phyloP scores from a whole-genome alignment of 2,888 invertebrate species.

The Aproaerema taeniolella region DNA sequence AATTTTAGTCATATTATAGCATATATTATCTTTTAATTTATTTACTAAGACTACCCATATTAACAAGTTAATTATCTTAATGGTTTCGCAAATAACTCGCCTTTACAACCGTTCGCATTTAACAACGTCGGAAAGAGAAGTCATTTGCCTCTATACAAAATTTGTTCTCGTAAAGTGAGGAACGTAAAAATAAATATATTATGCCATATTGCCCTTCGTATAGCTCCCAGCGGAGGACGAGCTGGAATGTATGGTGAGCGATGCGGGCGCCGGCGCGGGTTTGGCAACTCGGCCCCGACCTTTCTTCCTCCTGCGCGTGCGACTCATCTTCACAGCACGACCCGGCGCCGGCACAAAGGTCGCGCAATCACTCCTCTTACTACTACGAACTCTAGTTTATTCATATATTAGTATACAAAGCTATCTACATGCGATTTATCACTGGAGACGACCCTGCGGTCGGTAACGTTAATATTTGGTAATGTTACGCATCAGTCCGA shows the following conservation, averaged over 20 bases:
- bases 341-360: slow-evolving; percentile 43
- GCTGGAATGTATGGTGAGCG: slow-evolving; percentile 62
- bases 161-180: slow-evolving; percentile 8
- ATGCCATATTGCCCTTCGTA: slow-evolving; percentile 41
- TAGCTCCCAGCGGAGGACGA: slow-evolving; percentile 33
- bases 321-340: slow-evolving; percentile 54
- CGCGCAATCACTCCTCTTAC: slow-evolving; percentile 27
- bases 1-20: slow-evolving; percentile 35
- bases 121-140: slow-evolving; percentile 12
- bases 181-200: slow-evolving; percentile 41
- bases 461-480: slow-evolving; percentile 76
- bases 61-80: slow-evolving; percentile 5
- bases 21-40: slow-evolving; percentile 20
- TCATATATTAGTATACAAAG: slow-evolving; percentile 47
- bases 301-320: slow-evolving; percentile 36
- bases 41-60: slow-evolving; percentile 11
- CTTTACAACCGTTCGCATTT: slow-evolving; percentile 10
- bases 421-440: slow-evolving; percentile 67
- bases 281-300: slow-evolving; percentile 65
- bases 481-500: slow-evolving; percentile 60
- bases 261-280: too few relatives aligned
- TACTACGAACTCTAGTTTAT: slow-evolving; percentile 24
- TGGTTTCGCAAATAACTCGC: slow-evolving; percentile 11
- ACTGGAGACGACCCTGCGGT: slow-evolving; percentile 58
- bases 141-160: slow-evolving; percentile 10